A percentile compares a stretch with the other conserved stretches of the same genome.
These are phyloP conservation scores for Synanthedon myopaeformis DNA, from an alignment of 2,888 invertebrate species.

Conservation along the genomic window DNA sequence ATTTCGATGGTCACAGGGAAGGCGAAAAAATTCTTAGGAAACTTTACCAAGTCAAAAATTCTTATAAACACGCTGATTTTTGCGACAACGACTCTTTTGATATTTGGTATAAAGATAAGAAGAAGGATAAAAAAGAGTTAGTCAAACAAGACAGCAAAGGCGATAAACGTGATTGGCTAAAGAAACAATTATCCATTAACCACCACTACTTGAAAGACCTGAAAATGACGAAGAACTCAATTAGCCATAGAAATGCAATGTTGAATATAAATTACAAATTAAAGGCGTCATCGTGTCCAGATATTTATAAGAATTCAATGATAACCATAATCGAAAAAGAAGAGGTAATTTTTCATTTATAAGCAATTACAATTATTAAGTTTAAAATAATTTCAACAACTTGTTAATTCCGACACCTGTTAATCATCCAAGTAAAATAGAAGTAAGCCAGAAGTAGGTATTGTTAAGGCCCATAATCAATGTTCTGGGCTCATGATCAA, in stretches of 20 bases:
- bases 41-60: slow-evolving; percentile 32
- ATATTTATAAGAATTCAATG: slow-evolving; percentile 92
- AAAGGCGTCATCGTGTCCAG: slow-evolving; percentile 90
- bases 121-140: slow-evolving; percentile 40
- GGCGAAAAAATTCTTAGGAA: slow-evolving; percentile 17
- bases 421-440: no score
- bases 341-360: slow-evolving; percentile 68
- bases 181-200: slow-evolving; percentile 64
- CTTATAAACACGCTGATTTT: slow-evolving; percentile 17
- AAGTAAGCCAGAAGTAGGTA: no score
- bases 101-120: background rate
- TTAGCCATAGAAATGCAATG: slow-evolving; percentile 89
- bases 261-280: slow-evolving; percentile 85
- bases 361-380: no score
- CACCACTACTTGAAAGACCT: slow-evolving; percentile 80
- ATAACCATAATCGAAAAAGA: slow-evolving; percentile 82
- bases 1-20: slow-evolving; percentile 24
- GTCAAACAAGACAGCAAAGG: slow-evolving; percentile 52
- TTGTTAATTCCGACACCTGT: no score
- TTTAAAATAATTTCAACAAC: no score
- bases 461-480: no score
- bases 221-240: slow-evolving; percentile 81
- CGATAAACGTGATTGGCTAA: slow-evolving; percentile 56
- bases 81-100: background rate
- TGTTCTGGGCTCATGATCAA: no score